Evolutionary conservation across 2,888 invertebrate species (phyloP).

Genomic region (Dolomedes plantarius): DNA sequence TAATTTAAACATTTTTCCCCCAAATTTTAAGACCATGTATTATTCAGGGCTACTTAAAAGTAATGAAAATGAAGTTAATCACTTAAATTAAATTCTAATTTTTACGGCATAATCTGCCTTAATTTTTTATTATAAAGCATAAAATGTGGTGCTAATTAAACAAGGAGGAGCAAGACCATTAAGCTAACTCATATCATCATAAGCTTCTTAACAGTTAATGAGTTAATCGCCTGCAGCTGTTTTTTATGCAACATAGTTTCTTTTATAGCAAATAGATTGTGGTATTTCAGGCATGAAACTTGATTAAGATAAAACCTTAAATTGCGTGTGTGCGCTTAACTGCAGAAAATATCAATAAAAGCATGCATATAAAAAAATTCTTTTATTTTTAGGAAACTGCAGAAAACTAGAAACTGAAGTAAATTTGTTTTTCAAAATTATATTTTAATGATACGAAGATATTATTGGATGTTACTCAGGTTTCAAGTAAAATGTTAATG

Average conservation of each 20-base stretch:
- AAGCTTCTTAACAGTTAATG: conserved; percentile 21
- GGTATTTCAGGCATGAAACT: not conserved
- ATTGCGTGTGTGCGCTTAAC: no score
- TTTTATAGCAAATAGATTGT: not conserved
- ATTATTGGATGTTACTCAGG: no score
- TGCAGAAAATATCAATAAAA: no score
- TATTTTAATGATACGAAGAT: no score
- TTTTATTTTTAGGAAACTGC: no score
- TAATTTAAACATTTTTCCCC: no score
- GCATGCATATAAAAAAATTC: no score
- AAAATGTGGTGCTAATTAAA: conserved; percentile 32
- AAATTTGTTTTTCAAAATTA: no score
- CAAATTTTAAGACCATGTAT: no score
- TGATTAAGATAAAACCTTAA: not conserved
- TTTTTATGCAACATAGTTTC: not conserved
- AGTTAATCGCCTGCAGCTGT: conserved; percentile 5
- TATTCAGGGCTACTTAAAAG: not conserved
- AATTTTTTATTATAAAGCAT: not conserved
- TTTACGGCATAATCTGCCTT: not conserved
- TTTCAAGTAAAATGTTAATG: no score
- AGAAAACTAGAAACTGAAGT: no score
- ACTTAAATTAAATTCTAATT: not conserved
- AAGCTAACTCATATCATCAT: conserved; percentile 9
- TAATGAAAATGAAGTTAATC: not conserved
- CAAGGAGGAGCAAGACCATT: conserved; percentile 24